These are phyloP conservation scores for Zenarchopterus dispar DNA, from an alignment of 2,797 vertebrate species.

Conservation along the genomic window DNA sequence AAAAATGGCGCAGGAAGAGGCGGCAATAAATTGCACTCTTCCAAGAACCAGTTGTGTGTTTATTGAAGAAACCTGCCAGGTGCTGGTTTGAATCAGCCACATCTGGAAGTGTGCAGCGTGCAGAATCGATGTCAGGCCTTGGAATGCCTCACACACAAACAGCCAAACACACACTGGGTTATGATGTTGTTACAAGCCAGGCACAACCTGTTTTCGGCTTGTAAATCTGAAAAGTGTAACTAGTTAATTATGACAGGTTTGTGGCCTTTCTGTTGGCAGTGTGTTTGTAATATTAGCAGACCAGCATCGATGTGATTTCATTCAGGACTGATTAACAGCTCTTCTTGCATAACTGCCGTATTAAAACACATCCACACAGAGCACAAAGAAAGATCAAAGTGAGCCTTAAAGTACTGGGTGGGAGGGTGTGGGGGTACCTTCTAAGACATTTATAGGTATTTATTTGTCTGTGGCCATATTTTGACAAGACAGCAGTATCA, in stretches of 20 bases:
- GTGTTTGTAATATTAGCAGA: conserved; percentile 29
- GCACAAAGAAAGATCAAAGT: no score
- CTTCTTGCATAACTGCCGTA: background rate
- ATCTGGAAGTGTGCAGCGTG: conserved; percentile 74
- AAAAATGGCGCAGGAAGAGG: conserved; percentile 50
- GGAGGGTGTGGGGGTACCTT: no score
- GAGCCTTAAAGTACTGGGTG: background rate
- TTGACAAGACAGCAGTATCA: no score
- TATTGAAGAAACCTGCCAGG: conserved; percentile 55
- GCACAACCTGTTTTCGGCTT: conserved; percentile 55
- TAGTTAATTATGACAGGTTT: conserved; percentile 36
- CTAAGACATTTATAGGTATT: background rate
- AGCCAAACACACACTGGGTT: conserved; percentile 14
- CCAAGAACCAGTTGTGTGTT: conserved; percentile 32
- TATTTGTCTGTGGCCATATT: background rate
- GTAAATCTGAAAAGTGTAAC: conserved; percentile 58
- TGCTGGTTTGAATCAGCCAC: conserved; percentile 70
- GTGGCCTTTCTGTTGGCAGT: conserved; percentile 20
- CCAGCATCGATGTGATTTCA: background rate
- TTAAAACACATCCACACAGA: no score
- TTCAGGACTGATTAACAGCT: background rate
- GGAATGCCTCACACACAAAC: conserved; percentile 33
- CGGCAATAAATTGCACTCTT: conserved; percentile 44
- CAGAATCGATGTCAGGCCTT: conserved; percentile 72
- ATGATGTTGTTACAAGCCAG: conserved; percentile 33